Evolutionary conservation across 2,113 vertebrate species (phyloP), one percentile per base, ranked within the genome.

Genomic region (Egretta garzetta): DNA sequence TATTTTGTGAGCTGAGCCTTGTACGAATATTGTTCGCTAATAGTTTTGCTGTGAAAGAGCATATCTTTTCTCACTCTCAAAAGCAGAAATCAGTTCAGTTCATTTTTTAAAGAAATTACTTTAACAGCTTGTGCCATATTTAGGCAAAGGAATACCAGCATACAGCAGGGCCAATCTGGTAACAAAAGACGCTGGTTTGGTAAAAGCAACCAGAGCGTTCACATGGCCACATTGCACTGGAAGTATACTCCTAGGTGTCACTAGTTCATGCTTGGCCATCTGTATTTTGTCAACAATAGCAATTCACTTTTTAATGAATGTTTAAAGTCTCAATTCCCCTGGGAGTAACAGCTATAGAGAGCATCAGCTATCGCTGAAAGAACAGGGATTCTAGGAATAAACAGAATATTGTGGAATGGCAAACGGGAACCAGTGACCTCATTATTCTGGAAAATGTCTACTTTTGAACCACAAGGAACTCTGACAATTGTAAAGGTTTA

Each of bases 221-320:
- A 24, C 32, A 37, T 28, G 93, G 71, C 85, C 73, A 68, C 13
- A 5, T 39, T 9, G 3, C 43, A 70, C 79, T 95, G 60, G 70
- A 97, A 97, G 77, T 50, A 49, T 58, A 47, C 56, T 96, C 76
- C 67, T 80, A 83, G 93, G 83, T 96, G 95, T 93, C 90, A 94
- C 80, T 77, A 94, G 95, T 84, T 96, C 93, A 91, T 91, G 71
- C 83, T 39, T 77, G 84, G 95, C 94, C 95, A 97, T 97, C 95
- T 98, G 96, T 91, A 96, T 97, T 98, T 96, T 97, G 96, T 98
- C 95, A 97, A 96, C 95, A 97, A 96, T 96, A 86, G 87, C 91
- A 97, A 97, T 94, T 96, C 94, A 85, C 95, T 96, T 97, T 96
- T 98, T 96, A 97, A 98, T 96, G 95, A 94, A 96, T 94, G 94